These are phyloP conservation scores for Leptestheria dahalacensis DNA, from an alignment of 1,140 invertebrate species.

Conservation along the genomic window DNA sequence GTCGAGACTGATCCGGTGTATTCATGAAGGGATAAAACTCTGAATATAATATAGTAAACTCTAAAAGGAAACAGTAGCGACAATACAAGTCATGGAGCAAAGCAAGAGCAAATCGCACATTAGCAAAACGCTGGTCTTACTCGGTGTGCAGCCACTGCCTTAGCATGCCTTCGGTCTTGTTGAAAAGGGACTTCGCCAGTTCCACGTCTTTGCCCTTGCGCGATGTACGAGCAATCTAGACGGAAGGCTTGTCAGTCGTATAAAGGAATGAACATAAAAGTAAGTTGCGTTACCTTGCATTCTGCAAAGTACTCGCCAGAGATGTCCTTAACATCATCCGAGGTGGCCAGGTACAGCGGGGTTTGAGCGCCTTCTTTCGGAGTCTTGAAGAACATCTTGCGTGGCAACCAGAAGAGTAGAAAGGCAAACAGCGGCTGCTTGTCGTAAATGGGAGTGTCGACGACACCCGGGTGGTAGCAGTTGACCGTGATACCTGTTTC, in stretches of 20 bases:
- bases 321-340: conserved; percentile 53
- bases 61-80: too few relatives aligned
- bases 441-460: conserved; percentile 60
- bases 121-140: too few relatives aligned
- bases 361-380: conserved; percentile 65
- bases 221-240: too few relatives aligned
- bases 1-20: neutral
- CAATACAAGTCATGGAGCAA: too few relatives aligned
- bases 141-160: too few relatives aligned
- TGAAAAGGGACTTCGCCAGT: too few relatives aligned
- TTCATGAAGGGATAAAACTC: too few relatives aligned
- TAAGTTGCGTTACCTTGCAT: conserved; percentile 39
- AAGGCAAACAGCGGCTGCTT: conserved; percentile 6
- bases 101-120: too few relatives aligned
- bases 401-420: conserved; percentile 26
- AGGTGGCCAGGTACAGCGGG: conserved; percentile 54
- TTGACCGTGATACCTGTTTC: conserved; percentile 46
- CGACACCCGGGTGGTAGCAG: conserved; percentile 72
- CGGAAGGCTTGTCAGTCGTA: too few relatives aligned
- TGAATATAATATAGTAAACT: neutral
- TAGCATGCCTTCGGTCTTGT: too few relatives aligned
- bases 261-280: too few relatives aligned
- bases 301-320: conserved; percentile 72
- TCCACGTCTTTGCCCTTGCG: too few relatives aligned
- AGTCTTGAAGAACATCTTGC: conserved; percentile 53